Evolutionary conservation across 1,140 invertebrate species (phyloP).

Genomic region (Bacillus rossius): DNA sequence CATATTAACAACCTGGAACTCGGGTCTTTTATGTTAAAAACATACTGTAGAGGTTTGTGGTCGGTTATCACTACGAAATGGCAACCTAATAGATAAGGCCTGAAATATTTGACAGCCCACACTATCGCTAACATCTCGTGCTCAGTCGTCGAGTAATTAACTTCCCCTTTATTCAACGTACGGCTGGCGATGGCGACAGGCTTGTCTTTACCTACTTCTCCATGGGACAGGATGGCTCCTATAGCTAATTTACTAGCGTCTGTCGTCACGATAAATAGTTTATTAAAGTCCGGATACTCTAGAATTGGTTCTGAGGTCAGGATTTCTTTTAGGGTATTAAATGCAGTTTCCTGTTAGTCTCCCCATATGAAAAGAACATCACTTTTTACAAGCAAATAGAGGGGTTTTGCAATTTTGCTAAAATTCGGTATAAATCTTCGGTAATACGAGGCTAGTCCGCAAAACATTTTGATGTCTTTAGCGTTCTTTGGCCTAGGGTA

Average conservation of each 20-base stretch:
- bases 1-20: slow-evolving; percentile 32
- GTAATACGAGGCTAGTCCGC: slow-evolving; percentile 32
- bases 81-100: slow-evolving; percentile 39
- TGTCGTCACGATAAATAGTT: slow-evolving; percentile 50
- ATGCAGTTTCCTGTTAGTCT: slow-evolving; percentile 28
- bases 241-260: slow-evolving; percentile 47
- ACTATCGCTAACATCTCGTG: slow-evolving; percentile 39
- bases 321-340: slow-evolving; percentile 17
- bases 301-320: slow-evolving; percentile 32
- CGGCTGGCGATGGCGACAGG: slow-evolving; percentile 30
- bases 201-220: slow-evolving; percentile 22
- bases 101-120: slow-evolving; percentile 42
- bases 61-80: slow-evolving; percentile 39
- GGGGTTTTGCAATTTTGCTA: slow-evolving; percentile 21
- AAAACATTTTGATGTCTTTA: slow-evolving; percentile 23
- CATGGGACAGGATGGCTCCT: slow-evolving; percentile 39
- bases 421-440: slow-evolving; percentile 36
- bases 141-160: slow-evolving; percentile 31
- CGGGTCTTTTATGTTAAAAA: slow-evolving; percentile 32
- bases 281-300: slow-evolving; percentile 33
- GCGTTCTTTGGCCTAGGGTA: slow-evolving; percentile 20
- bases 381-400: slow-evolving; percentile 25
- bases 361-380: slow-evolving; percentile 29
- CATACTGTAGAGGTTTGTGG: slow-evolving; percentile 36
- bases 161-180: slow-evolving; percentile 25